Evolutionary conservation across 1,140 invertebrate genomes (phyloP).

Genomic region (Drosophila sucinea): DNA sequence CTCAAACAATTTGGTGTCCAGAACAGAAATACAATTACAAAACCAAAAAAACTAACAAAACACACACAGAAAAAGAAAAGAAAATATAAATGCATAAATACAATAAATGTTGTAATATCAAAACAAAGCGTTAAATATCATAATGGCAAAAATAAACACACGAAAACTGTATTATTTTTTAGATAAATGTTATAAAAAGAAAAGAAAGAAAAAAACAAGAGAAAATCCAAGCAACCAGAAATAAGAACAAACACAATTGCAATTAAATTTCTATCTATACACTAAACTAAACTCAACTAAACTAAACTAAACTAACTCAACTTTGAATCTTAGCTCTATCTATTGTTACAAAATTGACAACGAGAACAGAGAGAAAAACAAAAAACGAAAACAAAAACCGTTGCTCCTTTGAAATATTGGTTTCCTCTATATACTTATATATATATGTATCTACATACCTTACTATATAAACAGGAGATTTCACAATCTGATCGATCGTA

Average conservation of each 20-base stretch:
- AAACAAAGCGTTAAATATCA: conserved; percentile 29
- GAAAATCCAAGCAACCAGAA: background rate
- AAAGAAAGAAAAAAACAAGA: too few species aligned
- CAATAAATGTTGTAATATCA: conserved; percentile 19
- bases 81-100: conserved; percentile 25
- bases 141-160: conserved; percentile 17
- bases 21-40: background rate
- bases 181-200: conserved; percentile 59
- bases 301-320: conserved; percentile 15
- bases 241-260: conserved; percentile 16
- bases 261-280: conserved; percentile 14
- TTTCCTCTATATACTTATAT: conserved; percentile 45
- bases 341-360: conserved; percentile 33
- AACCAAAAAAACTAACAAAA: conserved; percentile 21
- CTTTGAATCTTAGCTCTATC: conserved; percentile 10
- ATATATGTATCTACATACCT: background rate
- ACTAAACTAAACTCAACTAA: conserved; percentile 19
- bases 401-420: conserved; percentile 58
- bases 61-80: conserved; percentile 18
- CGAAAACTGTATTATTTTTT: conserved; percentile 66
- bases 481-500: background rate
- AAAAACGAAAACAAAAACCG: conserved; percentile 16
- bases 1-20: conserved; percentile 33
- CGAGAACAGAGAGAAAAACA: conserved; percentile 1
- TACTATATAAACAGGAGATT: background rate